These are phyloP conservation scores for Drosophila antonietae DNA, from an alignment of 2,888 invertebrate species.

Conservation along the genomic window DNA sequence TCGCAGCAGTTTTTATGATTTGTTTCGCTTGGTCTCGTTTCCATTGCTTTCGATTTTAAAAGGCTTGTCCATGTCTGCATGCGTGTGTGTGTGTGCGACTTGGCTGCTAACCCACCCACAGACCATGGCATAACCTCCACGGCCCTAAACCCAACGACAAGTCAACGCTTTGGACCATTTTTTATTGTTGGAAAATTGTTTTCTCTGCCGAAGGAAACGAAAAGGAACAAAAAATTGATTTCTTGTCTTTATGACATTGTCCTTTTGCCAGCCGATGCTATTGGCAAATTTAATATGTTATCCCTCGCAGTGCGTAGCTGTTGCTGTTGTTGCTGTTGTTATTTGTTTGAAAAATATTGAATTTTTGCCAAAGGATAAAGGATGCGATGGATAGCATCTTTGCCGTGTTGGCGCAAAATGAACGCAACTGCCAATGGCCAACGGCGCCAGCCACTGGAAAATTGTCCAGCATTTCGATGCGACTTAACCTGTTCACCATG, in stretches of 20 bases:
- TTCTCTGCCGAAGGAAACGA: slow-evolving; percentile 44
- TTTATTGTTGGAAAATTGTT: slow-evolving; percentile 78
- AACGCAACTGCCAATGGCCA: slow-evolving; percentile 52
- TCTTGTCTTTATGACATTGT: slow-evolving; percentile 73
- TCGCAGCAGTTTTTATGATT: slow-evolving; percentile 65
- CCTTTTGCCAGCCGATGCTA: slow-evolving; percentile 65
- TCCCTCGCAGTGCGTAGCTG: slow-evolving; percentile 59
- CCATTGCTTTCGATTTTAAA: slow-evolving; percentile 66
- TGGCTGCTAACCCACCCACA: slow-evolving; percentile 2
- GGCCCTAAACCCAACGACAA: slow-evolving; percentile 6
- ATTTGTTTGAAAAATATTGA: slow-evolving; percentile 76
- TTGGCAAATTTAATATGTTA: slow-evolving; percentile 77
- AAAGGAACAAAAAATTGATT: slow-evolving; percentile 64
- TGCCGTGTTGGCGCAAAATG: slow-evolving; percentile 73
- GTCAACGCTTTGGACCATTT: slow-evolving; percentile 61
- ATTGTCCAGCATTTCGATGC: slow-evolving; percentile 50
- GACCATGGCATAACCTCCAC: not conserved
- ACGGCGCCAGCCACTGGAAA: slow-evolving; percentile 52
- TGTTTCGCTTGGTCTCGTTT: slow-evolving; percentile 63
- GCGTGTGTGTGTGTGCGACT: slow-evolving; percentile 4
- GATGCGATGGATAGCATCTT: slow-evolving; percentile 66
- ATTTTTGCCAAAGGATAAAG: slow-evolving; percentile 62
- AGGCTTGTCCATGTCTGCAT: slow-evolving; percentile 44
- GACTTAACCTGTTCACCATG: slow-evolving; percentile 24
- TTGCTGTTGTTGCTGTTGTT: slow-evolving; percentile 28